phyloP scores from a whole-genome alignment of 2,888 invertebrate species.

The Acanthosepion lycidas region DNA sequence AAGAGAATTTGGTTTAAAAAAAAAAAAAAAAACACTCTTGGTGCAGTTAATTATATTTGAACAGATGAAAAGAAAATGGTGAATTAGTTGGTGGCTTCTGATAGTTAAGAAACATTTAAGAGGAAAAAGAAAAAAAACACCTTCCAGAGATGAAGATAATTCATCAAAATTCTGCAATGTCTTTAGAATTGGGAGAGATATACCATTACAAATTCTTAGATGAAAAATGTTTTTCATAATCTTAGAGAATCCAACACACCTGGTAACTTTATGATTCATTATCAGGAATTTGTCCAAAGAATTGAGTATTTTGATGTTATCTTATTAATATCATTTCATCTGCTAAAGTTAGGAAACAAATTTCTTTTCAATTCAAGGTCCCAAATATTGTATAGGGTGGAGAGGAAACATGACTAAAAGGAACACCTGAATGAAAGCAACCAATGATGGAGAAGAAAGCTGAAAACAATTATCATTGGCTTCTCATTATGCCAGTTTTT shows the following conservation, averaged over 20 bases:
- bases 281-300: slow-evolving; percentile 13
- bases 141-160: too few species aligned
- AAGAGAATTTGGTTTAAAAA: too few species aligned
- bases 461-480: background rate
- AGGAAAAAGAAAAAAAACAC: too few species aligned
- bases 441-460: background rate
- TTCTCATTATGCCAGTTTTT: background rate
- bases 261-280: background rate
- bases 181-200: background rate
- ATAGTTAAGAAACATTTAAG: too few species aligned
- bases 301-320: background rate
- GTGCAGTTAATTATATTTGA: too few species aligned
- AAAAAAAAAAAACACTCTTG: too few species aligned
- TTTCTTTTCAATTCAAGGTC: background rate
- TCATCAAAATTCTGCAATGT: too few species aligned
- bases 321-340: background rate
- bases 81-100: too few species aligned
- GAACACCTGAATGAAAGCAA: background rate
- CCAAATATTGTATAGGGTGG: background rate
- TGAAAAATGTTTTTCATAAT: background rate
- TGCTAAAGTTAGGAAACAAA: background rate
- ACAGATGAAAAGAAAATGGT: too few species aligned
- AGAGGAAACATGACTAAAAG: background rate
- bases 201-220: background rate
- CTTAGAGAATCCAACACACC: background rate